These are phyloP conservation scores for Pentamera pediparva DNA, from an alignment of 53 echinoderm and acorn worm genomes.

Conservation along the genomic window DNA sequence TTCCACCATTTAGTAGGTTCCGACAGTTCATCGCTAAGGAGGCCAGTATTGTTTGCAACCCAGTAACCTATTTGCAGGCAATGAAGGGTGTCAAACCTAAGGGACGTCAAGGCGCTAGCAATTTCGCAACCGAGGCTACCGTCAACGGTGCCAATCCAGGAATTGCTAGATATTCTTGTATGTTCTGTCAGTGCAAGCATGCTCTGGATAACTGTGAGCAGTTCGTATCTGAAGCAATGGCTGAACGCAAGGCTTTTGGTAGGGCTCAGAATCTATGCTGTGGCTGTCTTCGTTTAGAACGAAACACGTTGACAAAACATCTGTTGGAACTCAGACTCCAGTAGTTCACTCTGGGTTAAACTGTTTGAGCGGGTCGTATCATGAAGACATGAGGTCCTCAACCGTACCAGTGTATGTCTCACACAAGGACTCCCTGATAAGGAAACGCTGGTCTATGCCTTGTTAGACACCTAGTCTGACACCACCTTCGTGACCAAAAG, in stretches of 20 bases:
- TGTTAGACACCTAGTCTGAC: background rate
- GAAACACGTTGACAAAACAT: background rate
- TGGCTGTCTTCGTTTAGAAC: background rate
- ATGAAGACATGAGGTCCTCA: background rate
- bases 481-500: background rate
- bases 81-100: background rate
- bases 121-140: background rate
- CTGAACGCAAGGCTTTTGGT: background rate
- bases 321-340: too few relatives aligned
- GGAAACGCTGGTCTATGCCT: background rate
- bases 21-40: background rate
- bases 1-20: constrained; percentile 5
- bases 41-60: constrained; percentile 6
- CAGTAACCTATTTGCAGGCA: background rate
- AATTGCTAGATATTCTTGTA: too few relatives aligned
- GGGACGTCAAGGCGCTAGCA: background rate
- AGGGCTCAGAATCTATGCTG: background rate
- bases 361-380: background rate
- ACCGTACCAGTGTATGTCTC: background rate
- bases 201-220: background rate
- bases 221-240: background rate
- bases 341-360: background rate
- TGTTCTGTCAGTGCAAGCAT: background rate
- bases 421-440: background rate
- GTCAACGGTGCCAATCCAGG: background rate